A percentile compares a stretch with the other conserved stretches of the same genome.
phyloP scores from a whole-genome alignment of 2,888 invertebrate species.

The Mamestra brassicae region DNA sequence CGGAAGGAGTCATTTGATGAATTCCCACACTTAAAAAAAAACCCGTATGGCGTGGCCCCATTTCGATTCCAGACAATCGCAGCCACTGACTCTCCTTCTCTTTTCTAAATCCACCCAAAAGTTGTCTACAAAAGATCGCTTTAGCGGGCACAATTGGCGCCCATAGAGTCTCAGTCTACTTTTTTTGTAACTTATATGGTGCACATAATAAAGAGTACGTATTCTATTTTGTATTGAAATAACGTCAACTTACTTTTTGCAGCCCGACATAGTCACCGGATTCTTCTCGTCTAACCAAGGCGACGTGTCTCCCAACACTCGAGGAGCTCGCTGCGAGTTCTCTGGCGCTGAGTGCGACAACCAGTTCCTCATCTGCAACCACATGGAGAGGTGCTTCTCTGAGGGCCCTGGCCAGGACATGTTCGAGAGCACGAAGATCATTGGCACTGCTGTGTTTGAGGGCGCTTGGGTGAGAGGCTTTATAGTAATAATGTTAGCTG shows the following conservation, averaged over 20 bases:
- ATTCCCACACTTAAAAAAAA: no score
- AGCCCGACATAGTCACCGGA: constrained; percentile 95
- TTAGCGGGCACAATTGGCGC: no score
- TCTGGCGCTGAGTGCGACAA: constrained; percentile 93
- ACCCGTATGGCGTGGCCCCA: background rate
- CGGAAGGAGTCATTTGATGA: no score
- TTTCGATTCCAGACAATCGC: background rate
- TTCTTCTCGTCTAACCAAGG: constrained; percentile 96
- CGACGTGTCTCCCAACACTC: constrained; percentile 95
- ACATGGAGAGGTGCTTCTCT: constrained; percentile 93
- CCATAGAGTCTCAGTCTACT: no score
- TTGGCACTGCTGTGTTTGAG: constrained; percentile 92
- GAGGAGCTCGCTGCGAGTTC: constrained; percentile 94
- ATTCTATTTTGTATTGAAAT: background rate
- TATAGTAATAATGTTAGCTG: no score
- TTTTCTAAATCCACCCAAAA: no score
- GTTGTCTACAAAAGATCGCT: no score
- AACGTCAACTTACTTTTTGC: constrained; percentile 17
- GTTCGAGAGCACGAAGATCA: constrained; percentile 95
- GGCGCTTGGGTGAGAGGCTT: constrained; percentile 91
- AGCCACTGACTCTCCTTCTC: background rate
- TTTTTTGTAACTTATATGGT: no score
- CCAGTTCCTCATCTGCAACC: constrained; percentile 92
- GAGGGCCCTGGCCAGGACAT: constrained; percentile 95
- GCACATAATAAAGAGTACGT: no score